Conservation (phyloP, 2,797 vertebrate species). For the Sebastes wilsoni region DNA sequence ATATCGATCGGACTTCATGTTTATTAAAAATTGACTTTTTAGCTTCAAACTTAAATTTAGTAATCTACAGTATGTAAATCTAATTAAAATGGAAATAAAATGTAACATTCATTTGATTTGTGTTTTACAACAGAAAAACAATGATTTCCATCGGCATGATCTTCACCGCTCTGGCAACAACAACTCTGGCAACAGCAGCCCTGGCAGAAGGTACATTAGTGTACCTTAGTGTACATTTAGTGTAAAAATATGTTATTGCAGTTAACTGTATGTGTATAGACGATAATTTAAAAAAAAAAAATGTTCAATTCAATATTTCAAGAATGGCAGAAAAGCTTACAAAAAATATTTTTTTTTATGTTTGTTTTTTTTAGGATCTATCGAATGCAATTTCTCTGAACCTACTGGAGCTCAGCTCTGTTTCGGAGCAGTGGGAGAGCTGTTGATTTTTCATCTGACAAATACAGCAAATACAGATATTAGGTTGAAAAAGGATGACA, state of each 20-base stretch:
- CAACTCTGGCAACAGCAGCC: not conserved
- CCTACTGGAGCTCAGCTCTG: not conserved
- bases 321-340: no score
- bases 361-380: not conserved
- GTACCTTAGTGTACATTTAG: not conserved
- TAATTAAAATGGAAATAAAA: not conserved
- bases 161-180: not conserved
- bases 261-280: not conserved
- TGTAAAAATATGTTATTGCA: not conserved
- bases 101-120: not conserved
- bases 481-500: fast-evolving
- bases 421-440: constrained; percentile 11
- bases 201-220: constrained; percentile 17
- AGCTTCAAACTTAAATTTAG: not conserved
- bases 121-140: constrained; percentile 10
- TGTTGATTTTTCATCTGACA: constrained; percentile 12
- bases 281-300: not conserved
- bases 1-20: fast-evolving
- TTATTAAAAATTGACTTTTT: not conserved
- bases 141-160: constrained; percentile 3
- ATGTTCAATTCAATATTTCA: not conserved
- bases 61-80: no score
- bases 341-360: not conserved
- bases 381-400: constrained; percentile 11
- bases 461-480: fast-evolving